Percentiles rank a stretch among this genome's conserved stretches.
Evolutionary conservation across 2,888 invertebrate genomes (phyloP).

Genomic region (Clitarchus hookeri): DNA sequence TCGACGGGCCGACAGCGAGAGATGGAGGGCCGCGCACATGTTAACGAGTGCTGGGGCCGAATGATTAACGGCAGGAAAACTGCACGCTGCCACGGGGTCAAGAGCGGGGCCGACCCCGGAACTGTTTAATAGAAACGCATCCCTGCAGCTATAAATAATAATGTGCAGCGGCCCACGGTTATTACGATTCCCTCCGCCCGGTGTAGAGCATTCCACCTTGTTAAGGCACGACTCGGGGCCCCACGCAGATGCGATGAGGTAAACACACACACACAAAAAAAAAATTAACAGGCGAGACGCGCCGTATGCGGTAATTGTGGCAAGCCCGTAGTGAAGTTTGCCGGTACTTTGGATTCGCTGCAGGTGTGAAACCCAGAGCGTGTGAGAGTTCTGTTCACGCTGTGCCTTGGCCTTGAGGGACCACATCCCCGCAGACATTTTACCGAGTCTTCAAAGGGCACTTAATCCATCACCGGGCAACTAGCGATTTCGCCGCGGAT

Average conservation of each 20-base stretch:
- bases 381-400: too few species aligned
- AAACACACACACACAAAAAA: not conserved
- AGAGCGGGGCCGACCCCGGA: not conserved
- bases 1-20: not conserved
- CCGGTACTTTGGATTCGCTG: not conserved
- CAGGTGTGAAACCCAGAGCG: conserved; percentile 5
- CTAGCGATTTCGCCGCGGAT: too few species aligned
- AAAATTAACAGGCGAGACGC: not conserved
- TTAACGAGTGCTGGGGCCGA: not conserved
- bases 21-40: not conserved
- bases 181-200: not conserved
- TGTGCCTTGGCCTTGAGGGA: too few species aligned
- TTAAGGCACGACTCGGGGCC: not conserved
- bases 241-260: not conserved
- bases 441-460: too few species aligned
- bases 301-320: conserved; percentile 6
- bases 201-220: not conserved
- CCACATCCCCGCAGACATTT: too few species aligned
- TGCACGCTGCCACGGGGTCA: not conserved
- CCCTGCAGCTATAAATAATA: conserved; percentile 14
- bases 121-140: conserved; percentile 14
- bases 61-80: not conserved
- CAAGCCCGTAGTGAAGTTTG: not conserved
- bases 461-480: too few species aligned
- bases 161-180: not conserved